Percentiles rank a stretch among this genome's conserved stretches.
Conservation (phyloP, 2,888 invertebrate genomes). For the Andricus curvator region DNA sequence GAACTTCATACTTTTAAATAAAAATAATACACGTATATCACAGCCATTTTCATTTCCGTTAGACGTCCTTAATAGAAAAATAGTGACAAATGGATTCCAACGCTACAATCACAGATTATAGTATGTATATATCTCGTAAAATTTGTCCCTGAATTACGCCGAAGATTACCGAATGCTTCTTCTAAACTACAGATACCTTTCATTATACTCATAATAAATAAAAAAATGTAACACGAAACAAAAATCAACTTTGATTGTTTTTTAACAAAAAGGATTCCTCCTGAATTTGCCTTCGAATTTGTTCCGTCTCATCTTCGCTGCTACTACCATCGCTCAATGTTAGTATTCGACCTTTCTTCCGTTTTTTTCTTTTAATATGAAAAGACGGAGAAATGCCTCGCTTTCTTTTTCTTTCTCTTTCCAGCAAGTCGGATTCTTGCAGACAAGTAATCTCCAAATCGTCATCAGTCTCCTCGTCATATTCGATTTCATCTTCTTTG, state of each 20-base stretch:
- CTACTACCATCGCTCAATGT: conserved; percentile 22
- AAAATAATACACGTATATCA: neutral
- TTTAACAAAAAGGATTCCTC: conserved; percentile 23
- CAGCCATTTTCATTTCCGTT: neutral
- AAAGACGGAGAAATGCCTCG: conserved; percentile 9
- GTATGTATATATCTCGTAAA: neutral
- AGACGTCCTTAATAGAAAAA: neutral
- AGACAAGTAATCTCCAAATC: neutral
- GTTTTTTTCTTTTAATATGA: conserved; percentile 23
- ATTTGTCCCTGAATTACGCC: neutral
- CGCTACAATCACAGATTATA: neutral
- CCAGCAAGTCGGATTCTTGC: conserved; percentile 10
- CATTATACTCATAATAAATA: neutral
- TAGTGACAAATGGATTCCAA: neutral
- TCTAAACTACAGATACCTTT: neutral
- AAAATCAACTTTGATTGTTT: neutral
- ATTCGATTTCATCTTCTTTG: conserved; percentile 41
- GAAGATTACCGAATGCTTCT: neutral
- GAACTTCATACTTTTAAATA: neutral
- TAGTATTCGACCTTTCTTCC: conserved; percentile 19
- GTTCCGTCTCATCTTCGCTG: conserved; percentile 48
- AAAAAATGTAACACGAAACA: neutral
- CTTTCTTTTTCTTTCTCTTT: conserved; percentile 39
- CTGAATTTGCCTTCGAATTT: conserved; percentile 42
- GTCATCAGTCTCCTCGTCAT: conserved; percentile 32